Conservation (phyloP, 2,797 vertebrate genomes). For the Syngnathus rostellatus region DNA sequence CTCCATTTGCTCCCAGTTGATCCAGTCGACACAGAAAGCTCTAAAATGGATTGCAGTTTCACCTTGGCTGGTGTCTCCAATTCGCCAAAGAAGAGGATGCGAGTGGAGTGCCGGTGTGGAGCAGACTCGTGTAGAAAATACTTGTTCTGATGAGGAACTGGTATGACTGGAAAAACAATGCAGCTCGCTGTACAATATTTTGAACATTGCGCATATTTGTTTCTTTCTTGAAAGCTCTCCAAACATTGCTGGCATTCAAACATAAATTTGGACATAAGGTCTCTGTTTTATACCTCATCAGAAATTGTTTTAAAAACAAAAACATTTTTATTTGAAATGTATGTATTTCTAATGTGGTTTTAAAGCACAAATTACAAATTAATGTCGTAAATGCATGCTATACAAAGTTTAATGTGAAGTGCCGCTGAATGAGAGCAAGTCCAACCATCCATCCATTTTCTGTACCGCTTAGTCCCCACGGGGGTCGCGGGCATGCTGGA, state of each 20-base stretch:
- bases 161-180: background rate
- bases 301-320: background rate
- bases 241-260: background rate
- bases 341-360: background rate
- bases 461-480: no score
- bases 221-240: background rate
- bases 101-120: slow-evolving; percentile 86
- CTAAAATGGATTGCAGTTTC: slow-evolving; percentile 85
- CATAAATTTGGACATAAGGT: background rate
- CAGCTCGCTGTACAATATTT: slow-evolving; percentile 14
- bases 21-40: slow-evolving; percentile 82
- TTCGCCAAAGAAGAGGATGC: slow-evolving; percentile 76
- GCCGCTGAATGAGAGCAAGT: no score
- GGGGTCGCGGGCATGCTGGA: no score
- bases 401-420: background rate
- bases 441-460: no score
- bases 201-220: slow-evolving; percentile 18
- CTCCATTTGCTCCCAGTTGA: slow-evolving; percentile 69
- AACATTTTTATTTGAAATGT: background rate
- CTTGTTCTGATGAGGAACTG: slow-evolving; percentile 68
- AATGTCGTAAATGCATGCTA: background rate
- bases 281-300: background rate
- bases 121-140: slow-evolving; percentile 80
- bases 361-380: background rate
- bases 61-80: slow-evolving; percentile 69